Conservation (phyloP, 2,888 invertebrate species). For the Cephus pulcher region DNA sequence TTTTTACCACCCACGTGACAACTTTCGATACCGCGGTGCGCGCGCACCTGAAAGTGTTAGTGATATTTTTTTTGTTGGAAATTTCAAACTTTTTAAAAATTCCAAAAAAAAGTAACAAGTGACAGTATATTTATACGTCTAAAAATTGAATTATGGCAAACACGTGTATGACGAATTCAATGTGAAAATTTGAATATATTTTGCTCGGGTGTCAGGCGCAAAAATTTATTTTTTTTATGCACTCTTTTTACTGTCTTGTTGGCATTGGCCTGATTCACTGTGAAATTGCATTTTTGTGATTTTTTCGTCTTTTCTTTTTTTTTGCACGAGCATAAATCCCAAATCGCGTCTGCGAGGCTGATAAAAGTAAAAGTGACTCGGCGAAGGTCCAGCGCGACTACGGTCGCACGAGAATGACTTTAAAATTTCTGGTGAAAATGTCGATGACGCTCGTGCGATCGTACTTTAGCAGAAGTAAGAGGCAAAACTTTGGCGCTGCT, state of each 20-base stretch:
- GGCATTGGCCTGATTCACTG: not conserved
- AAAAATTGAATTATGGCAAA: not conserved
- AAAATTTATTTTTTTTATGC: not conserved
- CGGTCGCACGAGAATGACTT: constrained; percentile 44
- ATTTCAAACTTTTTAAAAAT: not conserved
- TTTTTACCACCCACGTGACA: not conserved
- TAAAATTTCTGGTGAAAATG: constrained; percentile 51
- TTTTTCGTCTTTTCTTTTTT: not conserved
- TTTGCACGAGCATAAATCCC: not conserved
- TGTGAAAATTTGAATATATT: not conserved
- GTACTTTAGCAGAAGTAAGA: constrained; percentile 50
- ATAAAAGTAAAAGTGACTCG: no score
- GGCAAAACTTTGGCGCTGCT: constrained; percentile 54
- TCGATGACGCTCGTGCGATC: constrained; percentile 53
- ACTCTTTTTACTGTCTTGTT: not conserved
- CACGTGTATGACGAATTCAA: not conserved
- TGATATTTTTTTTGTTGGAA: not conserved
- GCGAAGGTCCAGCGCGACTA: not conserved
- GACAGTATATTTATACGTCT: not conserved
- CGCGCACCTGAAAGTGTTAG: not conserved
- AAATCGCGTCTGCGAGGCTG: not conserved
- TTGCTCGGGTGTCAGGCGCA: not conserved
- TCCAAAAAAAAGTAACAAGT: not conserved
- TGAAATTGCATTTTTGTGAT: not conserved
- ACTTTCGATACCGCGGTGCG: not conserved